Percentiles rank a stretch among this genome's conserved stretches.
Evolutionary conservation across 2,888 invertebrate genomes (phyloP).

Genomic region (Drepana falcataria): DNA sequence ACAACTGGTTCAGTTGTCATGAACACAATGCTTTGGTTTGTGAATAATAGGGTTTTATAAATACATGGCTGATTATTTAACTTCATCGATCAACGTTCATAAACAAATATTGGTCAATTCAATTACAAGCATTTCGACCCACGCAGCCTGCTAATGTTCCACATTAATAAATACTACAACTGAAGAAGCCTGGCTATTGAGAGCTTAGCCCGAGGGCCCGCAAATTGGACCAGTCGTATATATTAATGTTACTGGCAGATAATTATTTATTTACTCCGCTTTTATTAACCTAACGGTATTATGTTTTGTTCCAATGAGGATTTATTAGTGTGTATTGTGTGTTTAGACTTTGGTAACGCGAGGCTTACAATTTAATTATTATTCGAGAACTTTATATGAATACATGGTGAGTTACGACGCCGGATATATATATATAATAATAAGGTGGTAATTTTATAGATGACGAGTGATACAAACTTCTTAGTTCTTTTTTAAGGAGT

Average conservation of each 20-base stretch:
- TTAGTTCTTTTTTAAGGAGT: no score
- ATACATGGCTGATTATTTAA: neutral
- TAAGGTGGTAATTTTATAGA: no score
- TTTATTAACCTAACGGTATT: conserved; percentile 25
- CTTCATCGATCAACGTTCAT: neutral
- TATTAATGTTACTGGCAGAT: conserved; percentile 2
- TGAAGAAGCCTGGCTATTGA: conserved; percentile 33
- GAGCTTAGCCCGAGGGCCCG: conserved; percentile 21
- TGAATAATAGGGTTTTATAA: neutral
- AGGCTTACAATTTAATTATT: no score
- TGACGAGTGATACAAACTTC: no score
- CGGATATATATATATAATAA: no score
- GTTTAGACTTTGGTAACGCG: neutral
- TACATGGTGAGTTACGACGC: no score
- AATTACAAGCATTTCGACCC: conserved; percentile 18
- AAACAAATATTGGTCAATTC: conserved; percentile 20
- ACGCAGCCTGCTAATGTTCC: conserved; percentile 13
- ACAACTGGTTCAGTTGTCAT: no score
- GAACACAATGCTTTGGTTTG: no score
- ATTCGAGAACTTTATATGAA: no score
- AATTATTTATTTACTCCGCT: conserved; percentile 23
- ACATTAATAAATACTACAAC: conserved; percentile 28
- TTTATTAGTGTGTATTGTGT: conserved; percentile 15
- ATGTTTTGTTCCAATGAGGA: conserved; percentile 6
- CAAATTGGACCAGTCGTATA: conserved; percentile 17